phyloP scores from a whole-genome alignment of 1,140 invertebrate genomes.

The Hesperophylax magnus region DNA sequence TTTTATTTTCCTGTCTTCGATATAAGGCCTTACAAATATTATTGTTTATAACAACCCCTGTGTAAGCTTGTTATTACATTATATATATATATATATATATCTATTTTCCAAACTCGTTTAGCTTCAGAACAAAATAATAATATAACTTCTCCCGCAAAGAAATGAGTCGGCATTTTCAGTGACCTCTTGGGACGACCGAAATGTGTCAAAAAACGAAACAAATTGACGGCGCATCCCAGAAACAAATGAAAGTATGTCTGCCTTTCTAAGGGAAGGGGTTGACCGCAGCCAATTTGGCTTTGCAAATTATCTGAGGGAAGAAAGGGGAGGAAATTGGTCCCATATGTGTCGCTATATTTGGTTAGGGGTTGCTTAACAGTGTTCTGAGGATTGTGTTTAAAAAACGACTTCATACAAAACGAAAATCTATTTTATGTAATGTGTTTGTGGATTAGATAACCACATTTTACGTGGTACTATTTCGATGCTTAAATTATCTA shows the following conservation, averaged over 20 bases:
- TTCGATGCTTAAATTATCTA: too few species aligned
- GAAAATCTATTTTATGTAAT: background rate
- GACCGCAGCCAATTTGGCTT: slow-evolving; percentile 57
- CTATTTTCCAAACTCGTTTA: background rate
- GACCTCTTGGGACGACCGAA: slow-evolving; percentile 49
- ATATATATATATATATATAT: background rate
- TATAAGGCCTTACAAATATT: too few species aligned
- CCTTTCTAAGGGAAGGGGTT: slow-evolving; percentile 51
- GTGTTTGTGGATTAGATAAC: background rate
- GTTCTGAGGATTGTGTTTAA: slow-evolving; percentile 25
- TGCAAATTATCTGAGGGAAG: slow-evolving; percentile 56
- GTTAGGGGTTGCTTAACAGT: slow-evolving; percentile 37
- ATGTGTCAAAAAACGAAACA: slow-evolving; percentile 56
- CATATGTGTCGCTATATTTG: slow-evolving; percentile 56
- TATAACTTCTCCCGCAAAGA: slow-evolving; percentile 6
- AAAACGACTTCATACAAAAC: slow-evolving; percentile 10
- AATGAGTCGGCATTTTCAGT: slow-evolving; percentile 41
- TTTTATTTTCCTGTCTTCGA: too few species aligned
- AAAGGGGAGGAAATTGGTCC: slow-evolving; percentile 56
- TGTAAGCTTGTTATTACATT: too few species aligned
- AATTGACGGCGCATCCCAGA: slow-evolving; percentile 46
- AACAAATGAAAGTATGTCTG: slow-evolving; percentile 46
- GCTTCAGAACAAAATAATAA: background rate
- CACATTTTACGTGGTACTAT: background rate
- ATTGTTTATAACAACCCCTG: too few species aligned